Evolutionary conservation across 2,113 vertebrate species (phyloP).

Genomic region (Hippocampus guttulatus): DNA sequence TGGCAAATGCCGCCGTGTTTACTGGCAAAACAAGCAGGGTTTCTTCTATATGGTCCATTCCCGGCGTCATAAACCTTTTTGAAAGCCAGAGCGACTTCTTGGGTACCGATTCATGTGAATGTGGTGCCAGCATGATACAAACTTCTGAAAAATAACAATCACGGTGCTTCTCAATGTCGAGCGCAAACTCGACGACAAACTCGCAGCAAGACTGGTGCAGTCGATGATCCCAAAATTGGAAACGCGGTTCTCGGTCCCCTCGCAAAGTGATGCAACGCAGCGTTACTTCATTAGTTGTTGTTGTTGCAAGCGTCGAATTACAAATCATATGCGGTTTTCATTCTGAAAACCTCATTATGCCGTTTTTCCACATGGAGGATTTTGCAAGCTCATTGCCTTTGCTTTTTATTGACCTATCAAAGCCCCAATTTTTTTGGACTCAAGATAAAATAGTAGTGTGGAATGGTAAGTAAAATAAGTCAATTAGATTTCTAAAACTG

Average conservation of each 20-base stretch:
- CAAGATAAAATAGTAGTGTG: background rate
- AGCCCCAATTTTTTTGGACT: background rate
- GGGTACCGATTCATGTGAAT: no score
- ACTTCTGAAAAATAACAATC: no score
- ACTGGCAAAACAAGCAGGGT: background rate
- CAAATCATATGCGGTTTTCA: background rate
- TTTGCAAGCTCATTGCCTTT: background rate
- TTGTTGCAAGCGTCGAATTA: background rate
- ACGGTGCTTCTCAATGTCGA: background rate
- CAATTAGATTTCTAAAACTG: background rate
- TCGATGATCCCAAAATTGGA: background rate
- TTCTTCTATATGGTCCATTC: background rate
- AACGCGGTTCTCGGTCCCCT: background rate
- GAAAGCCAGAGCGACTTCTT: no score
- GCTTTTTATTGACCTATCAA: constrained; percentile 4
- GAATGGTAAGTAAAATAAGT: constrained; percentile 1
- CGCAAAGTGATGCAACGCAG: background rate
- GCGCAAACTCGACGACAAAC: background rate
- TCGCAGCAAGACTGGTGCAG: no score
- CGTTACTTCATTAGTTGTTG: background rate
- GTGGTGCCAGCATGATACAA: no score
- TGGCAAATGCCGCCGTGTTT: background rate
- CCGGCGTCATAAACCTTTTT: no score
- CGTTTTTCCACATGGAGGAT: background rate
- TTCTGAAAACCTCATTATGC: background rate